Conservation (phyloP, 2,888 invertebrate genomes). For the Thymelicus sylvestris region DNA sequence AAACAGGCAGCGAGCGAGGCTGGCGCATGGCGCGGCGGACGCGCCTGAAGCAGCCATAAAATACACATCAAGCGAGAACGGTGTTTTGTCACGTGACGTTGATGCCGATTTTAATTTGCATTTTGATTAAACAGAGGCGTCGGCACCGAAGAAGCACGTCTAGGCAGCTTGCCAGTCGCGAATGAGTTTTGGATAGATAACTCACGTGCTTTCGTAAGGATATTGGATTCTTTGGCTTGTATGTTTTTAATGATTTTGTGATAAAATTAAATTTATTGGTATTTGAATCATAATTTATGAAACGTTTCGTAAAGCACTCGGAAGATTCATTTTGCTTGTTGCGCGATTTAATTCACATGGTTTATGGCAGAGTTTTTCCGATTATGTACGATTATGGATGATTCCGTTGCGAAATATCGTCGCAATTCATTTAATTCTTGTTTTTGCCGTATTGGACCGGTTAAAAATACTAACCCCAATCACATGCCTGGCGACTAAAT, state of each 20-base stretch:
- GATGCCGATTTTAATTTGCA: constrained; percentile 64
- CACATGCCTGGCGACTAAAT: no score
- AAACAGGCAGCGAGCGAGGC: constrained; percentile 20
- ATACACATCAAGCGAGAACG: constrained; percentile 52
- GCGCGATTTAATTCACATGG: no score
- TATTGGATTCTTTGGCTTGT: not conserved
- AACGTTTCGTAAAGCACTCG: not conserved
- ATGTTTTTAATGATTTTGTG: not conserved
- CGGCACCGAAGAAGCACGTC: constrained; percentile 46
- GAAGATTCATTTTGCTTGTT: no score
- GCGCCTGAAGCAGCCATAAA: constrained; percentile 49
- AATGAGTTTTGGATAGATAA: constrained; percentile 19
- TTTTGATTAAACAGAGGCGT: constrained; percentile 65
- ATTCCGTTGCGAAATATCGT: no score
- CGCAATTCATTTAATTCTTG: no score
- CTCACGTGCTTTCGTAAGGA: constrained; percentile 14
- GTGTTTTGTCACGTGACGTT: constrained; percentile 59
- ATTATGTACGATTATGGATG: no score
- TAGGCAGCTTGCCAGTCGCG: constrained; percentile 28
- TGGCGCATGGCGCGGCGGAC: constrained; percentile 15
- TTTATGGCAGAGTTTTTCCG: no score
- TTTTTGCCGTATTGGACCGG: no score
- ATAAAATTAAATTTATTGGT: not conserved
- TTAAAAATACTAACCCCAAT: no score
- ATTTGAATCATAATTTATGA: not conserved